These are phyloP conservation scores for Perizoma flavofasciatum DNA, from an alignment of 2,888 invertebrate genomes.

Conservation along the genomic window DNA sequence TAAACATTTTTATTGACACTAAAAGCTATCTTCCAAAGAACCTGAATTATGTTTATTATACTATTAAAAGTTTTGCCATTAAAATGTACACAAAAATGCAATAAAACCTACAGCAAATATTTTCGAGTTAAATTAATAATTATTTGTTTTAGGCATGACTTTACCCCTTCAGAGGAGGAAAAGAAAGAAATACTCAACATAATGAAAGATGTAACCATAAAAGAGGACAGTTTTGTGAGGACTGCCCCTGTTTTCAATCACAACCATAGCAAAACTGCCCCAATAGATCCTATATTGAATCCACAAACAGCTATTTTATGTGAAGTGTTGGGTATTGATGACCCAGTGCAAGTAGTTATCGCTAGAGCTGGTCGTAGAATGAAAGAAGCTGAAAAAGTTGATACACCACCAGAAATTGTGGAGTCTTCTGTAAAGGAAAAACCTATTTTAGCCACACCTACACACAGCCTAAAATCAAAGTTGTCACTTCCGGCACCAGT, in stretches of 20 bases:
- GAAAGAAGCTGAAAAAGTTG: slow-evolving; percentile 44
- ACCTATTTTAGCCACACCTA: slow-evolving; percentile 45
- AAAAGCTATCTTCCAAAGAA: neutral
- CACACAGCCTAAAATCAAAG: slow-evolving; percentile 52
- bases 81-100: too few species aligned
- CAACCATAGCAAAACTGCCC: slow-evolving; percentile 59
- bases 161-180: slow-evolving; percentile 90
- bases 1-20: too few species aligned
- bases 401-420: neutral
- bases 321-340: slow-evolving; percentile 88
- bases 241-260: slow-evolving; percentile 87
- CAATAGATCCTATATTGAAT: slow-evolving; percentile 84
- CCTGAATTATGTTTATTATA: too few species aligned
- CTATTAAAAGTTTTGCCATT: neutral
- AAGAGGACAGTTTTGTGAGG: slow-evolving; percentile 89
- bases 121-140: slow-evolving; percentile 1
- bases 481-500: slow-evolving; percentile 69
- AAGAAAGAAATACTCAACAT: slow-evolving; percentile 85
- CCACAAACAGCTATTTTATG: slow-evolving; percentile 88
- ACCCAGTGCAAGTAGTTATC: slow-evolving; percentile 88
- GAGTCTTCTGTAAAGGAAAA: slow-evolving; percentile 18
- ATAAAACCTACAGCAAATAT: neutral
- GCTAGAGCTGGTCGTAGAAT: slow-evolving; percentile 75
- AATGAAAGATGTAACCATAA: slow-evolving; percentile 87
- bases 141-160: slow-evolving; percentile 85